Conservation (phyloP, 1,140 invertebrate genomes). For the Leptoteleia sp. region DNA sequence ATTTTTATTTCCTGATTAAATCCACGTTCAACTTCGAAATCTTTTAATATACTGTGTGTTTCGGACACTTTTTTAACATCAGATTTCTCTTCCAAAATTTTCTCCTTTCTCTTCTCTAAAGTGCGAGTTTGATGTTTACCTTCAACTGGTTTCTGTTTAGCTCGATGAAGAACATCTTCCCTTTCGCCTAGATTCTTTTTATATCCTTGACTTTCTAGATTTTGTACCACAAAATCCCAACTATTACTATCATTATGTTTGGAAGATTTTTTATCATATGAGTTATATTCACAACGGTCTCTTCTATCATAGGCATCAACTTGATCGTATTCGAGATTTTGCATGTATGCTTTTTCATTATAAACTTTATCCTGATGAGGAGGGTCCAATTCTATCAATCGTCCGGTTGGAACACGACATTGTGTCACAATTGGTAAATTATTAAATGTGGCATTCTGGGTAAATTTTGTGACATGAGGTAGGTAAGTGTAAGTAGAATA, state of each 20-base stretch:
- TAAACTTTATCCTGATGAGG: conserved; percentile 74
- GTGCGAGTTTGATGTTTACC: conserved; percentile 19
- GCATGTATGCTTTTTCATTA: conserved; percentile 56
- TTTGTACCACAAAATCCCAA: conserved; percentile 84
- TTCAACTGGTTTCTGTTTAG: conserved; percentile 59
- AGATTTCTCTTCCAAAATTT: conserved; percentile 14
- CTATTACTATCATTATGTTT: conserved; percentile 19
- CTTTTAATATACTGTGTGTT: conserved; percentile 51
- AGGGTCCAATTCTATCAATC: conserved; percentile 87
- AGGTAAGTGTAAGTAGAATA: conserved; percentile 61
- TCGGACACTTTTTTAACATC: conserved; percentile 62
- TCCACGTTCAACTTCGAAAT: conserved; percentile 54
- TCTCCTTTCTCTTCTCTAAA: conserved; percentile 59
- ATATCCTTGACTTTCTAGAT: conserved; percentile 87
- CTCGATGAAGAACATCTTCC: conserved; percentile 82
- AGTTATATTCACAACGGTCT: conserved; percentile 64
- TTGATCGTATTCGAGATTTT: conserved; percentile 68
- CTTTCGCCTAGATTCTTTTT: conserved; percentile 85
- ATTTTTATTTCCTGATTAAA: conserved; percentile 31
- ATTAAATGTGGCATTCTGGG: conserved; percentile 33
- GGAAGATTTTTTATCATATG: conserved; percentile 58
- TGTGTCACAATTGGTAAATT: conserved; percentile 33
- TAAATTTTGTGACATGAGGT: conserved; percentile 61
- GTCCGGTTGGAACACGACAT: conserved; percentile 83
- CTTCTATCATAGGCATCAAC: conserved; percentile 63